Percentiles rank a stretch among this genome's conserved stretches.
These are phyloP conservation scores for Fragum sueziense DNA, from an alignment of 2,888 invertebrate genomes.

Conservation along the genomic window DNA sequence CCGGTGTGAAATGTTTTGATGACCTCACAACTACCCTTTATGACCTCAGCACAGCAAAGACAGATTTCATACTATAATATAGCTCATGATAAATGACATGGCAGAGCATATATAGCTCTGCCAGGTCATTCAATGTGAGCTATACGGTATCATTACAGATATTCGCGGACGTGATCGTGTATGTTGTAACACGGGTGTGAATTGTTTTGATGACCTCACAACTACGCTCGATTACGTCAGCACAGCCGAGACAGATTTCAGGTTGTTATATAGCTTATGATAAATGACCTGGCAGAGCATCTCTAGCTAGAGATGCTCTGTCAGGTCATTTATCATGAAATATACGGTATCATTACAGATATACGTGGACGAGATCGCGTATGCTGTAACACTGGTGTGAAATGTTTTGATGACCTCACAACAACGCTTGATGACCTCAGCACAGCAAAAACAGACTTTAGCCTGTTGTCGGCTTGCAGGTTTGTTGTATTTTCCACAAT, in stretches of 20 bases:
- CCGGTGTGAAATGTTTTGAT: slow-evolving; percentile 53
- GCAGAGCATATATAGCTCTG: no score
- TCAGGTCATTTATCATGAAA: no score
- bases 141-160: no score
- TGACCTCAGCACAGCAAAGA: slow-evolving; percentile 38
- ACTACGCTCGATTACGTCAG: slow-evolving; percentile 44
- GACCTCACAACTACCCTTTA: slow-evolving; percentile 40
- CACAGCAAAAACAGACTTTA: slow-evolving; percentile 33
- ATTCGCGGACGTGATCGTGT: slow-evolving; percentile 51
- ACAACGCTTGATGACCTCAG: slow-evolving; percentile 41
- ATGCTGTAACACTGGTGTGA: slow-evolving; percentile 52
- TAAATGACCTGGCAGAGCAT: no score
- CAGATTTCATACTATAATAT: slow-evolving; percentile 42
- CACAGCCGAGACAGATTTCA: slow-evolving; percentile 35
- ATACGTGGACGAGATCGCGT: slow-evolving; percentile 49
- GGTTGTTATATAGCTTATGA: no score
- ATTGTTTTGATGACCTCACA: slow-evolving; percentile 54
- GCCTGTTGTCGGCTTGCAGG: slow-evolving; percentile 57
- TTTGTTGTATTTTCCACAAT: slow-evolving; percentile 19
- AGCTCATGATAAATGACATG: no score
- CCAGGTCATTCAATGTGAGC: no score
- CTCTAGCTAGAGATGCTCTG: no score
- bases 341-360: no score
- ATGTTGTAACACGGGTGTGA: slow-evolving; percentile 53
- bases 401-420: slow-evolving; percentile 52